Percentiles rank a stretch among this genome's conserved stretches.
Evolutionary conservation across 2,113 vertebrate species (phyloP).

Genomic region (Rutilus rutilus): DNA sequence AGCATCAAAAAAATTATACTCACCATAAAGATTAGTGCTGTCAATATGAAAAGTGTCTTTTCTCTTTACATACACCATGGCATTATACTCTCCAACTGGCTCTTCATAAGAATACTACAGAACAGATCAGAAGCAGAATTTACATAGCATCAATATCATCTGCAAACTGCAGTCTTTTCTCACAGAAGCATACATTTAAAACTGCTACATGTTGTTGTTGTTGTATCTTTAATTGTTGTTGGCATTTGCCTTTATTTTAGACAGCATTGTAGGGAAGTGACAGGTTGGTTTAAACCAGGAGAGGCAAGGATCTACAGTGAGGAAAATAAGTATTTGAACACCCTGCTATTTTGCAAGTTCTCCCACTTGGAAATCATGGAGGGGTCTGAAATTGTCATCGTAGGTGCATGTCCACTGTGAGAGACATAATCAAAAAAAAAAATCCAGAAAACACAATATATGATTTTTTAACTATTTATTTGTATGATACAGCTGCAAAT

Average conservation of each 20-base stretch:
- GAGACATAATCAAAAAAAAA: no score
- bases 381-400: no score
- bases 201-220: not conserved
- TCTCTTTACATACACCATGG: conserved; percentile 89
- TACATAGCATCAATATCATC: not conserved
- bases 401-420: no score
- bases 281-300: not conserved
- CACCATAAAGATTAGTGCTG: conserved; percentile 88
- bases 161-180: not conserved
- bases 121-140: not conserved
- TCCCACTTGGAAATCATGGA: no score
- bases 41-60: conserved; percentile 88
- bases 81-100: conserved; percentile 81
- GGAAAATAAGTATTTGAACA: no score
- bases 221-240: not conserved
- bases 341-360: no score
- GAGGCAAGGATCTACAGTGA: no score
- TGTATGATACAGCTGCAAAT: no score
- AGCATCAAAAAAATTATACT: conserved; percentile 41
- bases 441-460: no score
- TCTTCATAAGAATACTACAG: conserved; percentile 86
- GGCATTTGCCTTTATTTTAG: not conserved
- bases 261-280: not conserved
- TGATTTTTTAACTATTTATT: no score
- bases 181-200: not conserved